Percentiles rank a stretch among this genome's conserved stretches.
Evolutionary conservation across 1,140 invertebrate genomes (phyloP).

Genomic region (Dermatophagoides farinae): DNA sequence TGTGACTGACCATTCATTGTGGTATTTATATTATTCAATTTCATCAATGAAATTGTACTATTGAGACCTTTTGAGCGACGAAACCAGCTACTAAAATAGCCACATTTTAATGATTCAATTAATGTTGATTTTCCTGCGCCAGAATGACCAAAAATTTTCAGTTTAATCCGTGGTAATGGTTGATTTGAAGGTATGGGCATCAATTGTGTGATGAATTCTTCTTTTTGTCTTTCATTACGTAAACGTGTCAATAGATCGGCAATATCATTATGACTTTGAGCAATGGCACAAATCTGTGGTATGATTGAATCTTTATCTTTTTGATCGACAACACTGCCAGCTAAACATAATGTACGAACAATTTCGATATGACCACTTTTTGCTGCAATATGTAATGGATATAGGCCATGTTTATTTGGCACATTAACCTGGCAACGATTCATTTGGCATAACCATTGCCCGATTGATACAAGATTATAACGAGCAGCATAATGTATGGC

Average conservation of each 20-base stretch:
- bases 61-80: conserved; percentile 26
- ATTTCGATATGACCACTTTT: conserved; percentile 50
- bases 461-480: conserved; percentile 42
- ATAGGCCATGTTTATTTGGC: conserved; percentile 41
- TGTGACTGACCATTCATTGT: not conserved
- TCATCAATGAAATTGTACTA: not conserved
- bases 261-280: conserved; percentile 51
- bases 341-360: conserved; percentile 48
- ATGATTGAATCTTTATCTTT: conserved; percentile 49
- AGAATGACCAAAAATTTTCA: conserved; percentile 54
- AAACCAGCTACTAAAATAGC: conserved; percentile 42
- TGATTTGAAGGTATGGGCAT: conserved; percentile 29
- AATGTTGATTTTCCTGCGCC: conserved; percentile 53
- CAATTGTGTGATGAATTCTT: conserved; percentile 46
- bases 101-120: conserved; percentile 45
- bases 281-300: conserved; percentile 57
- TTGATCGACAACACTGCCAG: conserved; percentile 44
- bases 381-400: conserved; percentile 50
- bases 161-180: conserved; percentile 43
- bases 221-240: conserved; percentile 35
- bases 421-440: conserved; percentile 46
- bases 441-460: conserved; percentile 45
- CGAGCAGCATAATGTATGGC: conserved; percentile 49
- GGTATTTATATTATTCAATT: not conserved
- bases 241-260: conserved; percentile 46